phyloP scores from a whole-genome alignment of 2,888 invertebrate genomes.

The Himalopsyche tibetana region DNA sequence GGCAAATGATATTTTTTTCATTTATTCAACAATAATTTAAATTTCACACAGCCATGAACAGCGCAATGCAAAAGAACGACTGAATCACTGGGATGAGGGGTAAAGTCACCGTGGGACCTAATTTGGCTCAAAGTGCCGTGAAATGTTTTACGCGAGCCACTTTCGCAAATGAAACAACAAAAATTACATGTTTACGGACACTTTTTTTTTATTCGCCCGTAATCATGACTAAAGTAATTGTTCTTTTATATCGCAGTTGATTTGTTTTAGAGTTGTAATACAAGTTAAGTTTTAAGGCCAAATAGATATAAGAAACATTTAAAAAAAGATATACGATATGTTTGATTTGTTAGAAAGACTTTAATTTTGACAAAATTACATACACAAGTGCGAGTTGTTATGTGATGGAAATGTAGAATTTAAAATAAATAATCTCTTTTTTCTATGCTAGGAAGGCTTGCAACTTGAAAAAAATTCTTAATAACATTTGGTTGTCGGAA shows the following conservation, averaged over 20 bases:
- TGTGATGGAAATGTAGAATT: no score
- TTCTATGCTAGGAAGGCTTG: no score
- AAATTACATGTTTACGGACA: not conserved
- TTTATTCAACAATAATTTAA: slow-evolving; percentile 29
- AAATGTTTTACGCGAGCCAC: slow-evolving; percentile 24
- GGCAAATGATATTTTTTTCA: not conserved
- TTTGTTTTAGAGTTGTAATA: not conserved
- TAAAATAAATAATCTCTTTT: no score
- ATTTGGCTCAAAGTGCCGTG: slow-evolving; percentile 38
- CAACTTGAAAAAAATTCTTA: no score
- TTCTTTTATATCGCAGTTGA: not conserved
- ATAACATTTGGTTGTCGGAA: no score
- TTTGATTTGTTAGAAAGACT: no score
- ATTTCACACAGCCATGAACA: slow-evolving; percentile 19
- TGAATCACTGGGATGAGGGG: not conserved
- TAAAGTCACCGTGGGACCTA: slow-evolving; percentile 32
- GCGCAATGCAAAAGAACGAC: not conserved
- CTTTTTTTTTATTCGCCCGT: slow-evolving; percentile 10
- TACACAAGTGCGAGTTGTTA: no score
- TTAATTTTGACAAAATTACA: no score
- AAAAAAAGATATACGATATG: no score
- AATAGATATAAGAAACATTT: no score
- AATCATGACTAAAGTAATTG: slow-evolving; percentile 19
- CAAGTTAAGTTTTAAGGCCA: no score
- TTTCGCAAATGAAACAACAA: slow-evolving; percentile 42